Evolutionary conservation across 2,888 invertebrate species (phyloP), one percentile per base, ranked within the genome.

Genomic region (Luperina nickerlii): DNA sequence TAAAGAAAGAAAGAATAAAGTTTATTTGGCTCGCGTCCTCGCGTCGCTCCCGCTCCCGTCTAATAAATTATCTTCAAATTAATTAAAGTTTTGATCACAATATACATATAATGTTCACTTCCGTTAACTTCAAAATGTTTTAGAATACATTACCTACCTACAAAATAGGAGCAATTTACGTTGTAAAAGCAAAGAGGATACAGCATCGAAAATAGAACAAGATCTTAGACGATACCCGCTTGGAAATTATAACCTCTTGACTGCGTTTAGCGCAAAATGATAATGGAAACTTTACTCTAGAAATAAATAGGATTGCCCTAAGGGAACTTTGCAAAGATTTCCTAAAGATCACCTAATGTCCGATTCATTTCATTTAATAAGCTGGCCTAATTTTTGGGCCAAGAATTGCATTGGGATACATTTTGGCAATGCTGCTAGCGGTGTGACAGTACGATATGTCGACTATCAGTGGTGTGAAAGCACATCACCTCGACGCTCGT

Each of bases 201-300:
- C 38, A 60, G 54, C 20, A 48, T 73, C 18, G 67, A 15, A 60
- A 66, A 73, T 76, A 62, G 38, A 69, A 63, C 48, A 38, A 51
- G 18, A 11, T 20, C 15, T n/a, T 70, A 18, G 8, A 76, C 62
- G 20, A 65, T 54, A 20, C 8, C n/a, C n/a, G n/a, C n/a, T n/a
- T n/a, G n/a, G n/a, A n/a, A n/a, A 54, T 18, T 54, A 38, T 27
- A 42, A 38, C 51, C 65, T 45, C 42, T 60, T 60, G 6, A n/a
- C 13, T 45, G 18, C 13, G 62, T 72, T 72, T 45, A 42, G 42
- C 4, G 42, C 27, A 62, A 60, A 72, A 20, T 60, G 27, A 11
- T 45, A 32, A 27, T 15, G 11, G 6, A 45, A 45, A 62, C 1
- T 45, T 45, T 7, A 72, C 45, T 20, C n/a, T 18, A 24, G n/a